Percentiles rank a stretch among this genome's conserved stretches.
These are phyloP conservation scores for Nebria ingens DNA, from an alignment of 1,140 invertebrate genomes.

Conservation along the genomic window DNA sequence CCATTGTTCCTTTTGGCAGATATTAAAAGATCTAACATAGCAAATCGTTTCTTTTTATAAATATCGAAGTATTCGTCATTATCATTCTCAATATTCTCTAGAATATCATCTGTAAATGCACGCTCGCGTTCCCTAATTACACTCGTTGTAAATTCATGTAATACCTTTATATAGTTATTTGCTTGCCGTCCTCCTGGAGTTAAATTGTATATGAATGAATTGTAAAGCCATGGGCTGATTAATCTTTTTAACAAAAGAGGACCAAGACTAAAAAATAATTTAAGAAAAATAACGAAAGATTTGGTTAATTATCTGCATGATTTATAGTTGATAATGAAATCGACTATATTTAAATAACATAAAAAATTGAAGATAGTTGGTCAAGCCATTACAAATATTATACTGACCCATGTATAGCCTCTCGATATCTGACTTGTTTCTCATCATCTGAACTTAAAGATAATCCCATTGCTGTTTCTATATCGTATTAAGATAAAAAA, in stretches of 20 bases:
- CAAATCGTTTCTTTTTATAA: constrained; percentile 45
- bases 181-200: background rate
- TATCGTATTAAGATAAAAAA: background rate
- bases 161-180: background rate
- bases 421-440: background rate
- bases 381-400: background rate
- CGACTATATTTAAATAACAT: background rate
- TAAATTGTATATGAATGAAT: background rate
- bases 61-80: constrained; percentile 2
- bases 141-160: background rate
- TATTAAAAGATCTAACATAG: constrained; percentile 73
- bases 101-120: background rate
- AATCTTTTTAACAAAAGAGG: background rate
- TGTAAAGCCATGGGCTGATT: background rate
- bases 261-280: constrained; percentile 1
- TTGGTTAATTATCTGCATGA: background rate
- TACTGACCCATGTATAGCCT: background rate
- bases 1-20: constrained; percentile 41
- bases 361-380: background rate
- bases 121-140: background rate
- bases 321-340: background rate
- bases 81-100: background rate
- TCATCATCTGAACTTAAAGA: background rate
- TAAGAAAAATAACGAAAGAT: no score
- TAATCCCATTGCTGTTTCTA: constrained; percentile 13